phyloP scores from a whole-genome alignment of 2,797 vertebrate species.

The Antrozous pallidus region DNA sequence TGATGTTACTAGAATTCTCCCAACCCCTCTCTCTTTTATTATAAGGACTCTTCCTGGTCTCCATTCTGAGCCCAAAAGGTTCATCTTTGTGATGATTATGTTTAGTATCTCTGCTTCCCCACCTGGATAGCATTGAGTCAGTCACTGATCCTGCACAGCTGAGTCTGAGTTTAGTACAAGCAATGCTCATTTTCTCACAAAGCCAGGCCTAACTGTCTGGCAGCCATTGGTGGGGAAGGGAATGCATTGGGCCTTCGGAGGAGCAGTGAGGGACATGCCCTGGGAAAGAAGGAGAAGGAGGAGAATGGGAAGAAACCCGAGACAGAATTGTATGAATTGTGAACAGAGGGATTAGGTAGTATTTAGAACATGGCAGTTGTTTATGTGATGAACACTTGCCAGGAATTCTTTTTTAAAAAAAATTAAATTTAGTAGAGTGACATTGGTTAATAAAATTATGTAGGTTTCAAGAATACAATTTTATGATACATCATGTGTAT shows the following conservation, averaged over 20 bases:
- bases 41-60: not conserved
- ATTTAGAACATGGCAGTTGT: not conserved
- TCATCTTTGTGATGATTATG: not conserved
- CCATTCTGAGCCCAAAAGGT: not conserved
- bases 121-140: not conserved
- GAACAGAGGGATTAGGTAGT: not conserved
- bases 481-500: not conserved
- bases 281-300: not conserved
- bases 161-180: not conserved
- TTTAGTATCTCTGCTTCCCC: not conserved
- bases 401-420: not conserved
- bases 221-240: not conserved
- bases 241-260: fast-evolving
- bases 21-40: not conserved
- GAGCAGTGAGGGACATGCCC: not conserved
- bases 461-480: not conserved
- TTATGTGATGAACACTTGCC: not conserved
- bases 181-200: not conserved
- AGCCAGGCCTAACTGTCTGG: not conserved
- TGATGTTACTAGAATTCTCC: not conserved
- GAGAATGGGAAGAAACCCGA: not conserved
- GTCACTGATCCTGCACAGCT: not conserved
- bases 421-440: not conserved
- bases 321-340: not conserved
- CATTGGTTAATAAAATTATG: not conserved